Percentiles rank a stretch among this genome's conserved stretches.
Evolutionary conservation across 2,113 vertebrate species (phyloP).

Genomic region (Nannobrachium achirus): DNA sequence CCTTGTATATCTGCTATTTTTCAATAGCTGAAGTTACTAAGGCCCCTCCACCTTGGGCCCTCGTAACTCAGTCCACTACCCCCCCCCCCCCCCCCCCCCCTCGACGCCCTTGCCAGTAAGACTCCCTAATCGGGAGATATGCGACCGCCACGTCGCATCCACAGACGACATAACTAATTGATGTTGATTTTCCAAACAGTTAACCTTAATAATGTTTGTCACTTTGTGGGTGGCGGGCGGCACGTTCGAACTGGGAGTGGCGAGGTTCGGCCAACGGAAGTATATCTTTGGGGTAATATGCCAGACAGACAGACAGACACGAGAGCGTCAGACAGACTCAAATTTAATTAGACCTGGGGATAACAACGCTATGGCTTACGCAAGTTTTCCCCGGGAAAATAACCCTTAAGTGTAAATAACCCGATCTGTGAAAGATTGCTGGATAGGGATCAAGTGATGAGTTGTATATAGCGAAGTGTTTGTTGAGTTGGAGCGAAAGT

Average conservation of each 20-base stretch:
- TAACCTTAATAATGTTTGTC: constrained; percentile 53
- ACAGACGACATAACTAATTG: constrained; percentile 28
- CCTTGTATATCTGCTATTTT: too few species aligned
- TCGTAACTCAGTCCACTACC: too few species aligned
- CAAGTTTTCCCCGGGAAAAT: constrained; percentile 57
- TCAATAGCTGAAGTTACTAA: too few species aligned
- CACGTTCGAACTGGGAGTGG: constrained; percentile 28
- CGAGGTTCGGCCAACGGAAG: constrained; percentile 43
- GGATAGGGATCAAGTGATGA: constrained; percentile 47
- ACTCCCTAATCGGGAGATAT: too few species aligned
- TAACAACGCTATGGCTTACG: constrained; percentile 52
- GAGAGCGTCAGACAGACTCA: constrained; percentile 37
- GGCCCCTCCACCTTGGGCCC: too few species aligned
- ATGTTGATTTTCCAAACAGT: constrained; percentile 48
- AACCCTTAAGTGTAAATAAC: constrained; percentile 59
- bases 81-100: too few species aligned
- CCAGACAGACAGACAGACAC: constrained; percentile 40
- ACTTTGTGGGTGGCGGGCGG: constrained; percentile 9
- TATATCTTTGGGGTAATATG: constrained; percentile 49
- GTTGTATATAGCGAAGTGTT: constrained; percentile 51
- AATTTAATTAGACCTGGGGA: constrained; percentile 67
- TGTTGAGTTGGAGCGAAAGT: constrained; percentile 54
- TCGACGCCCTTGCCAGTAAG: too few species aligned
- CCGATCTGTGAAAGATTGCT: constrained; percentile 44
- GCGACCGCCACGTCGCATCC: too few species aligned